Percentiles rank a stretch among this genome's conserved stretches.
Conservation (phyloP, 92 coral and sea anemone species). For the Porites evermanni region DNA sequence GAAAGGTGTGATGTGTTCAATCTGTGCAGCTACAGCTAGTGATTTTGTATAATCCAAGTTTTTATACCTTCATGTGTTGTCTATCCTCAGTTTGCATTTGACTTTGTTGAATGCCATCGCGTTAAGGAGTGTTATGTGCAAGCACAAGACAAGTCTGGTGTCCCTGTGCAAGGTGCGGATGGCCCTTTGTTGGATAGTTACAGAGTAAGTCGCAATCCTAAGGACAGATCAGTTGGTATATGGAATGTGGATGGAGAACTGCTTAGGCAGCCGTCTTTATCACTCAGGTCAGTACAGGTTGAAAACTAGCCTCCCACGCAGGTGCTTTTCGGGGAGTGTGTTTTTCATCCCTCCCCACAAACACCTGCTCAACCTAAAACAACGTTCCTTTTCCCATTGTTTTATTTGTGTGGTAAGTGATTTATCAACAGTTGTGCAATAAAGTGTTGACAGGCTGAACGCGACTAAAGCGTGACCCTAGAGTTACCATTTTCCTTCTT, state of each 20-base stretch:
- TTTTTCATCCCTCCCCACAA: too few relatives aligned
- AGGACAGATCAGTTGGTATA: constrained; percentile 70
- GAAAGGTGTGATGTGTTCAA: too few relatives aligned
- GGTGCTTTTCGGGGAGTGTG: too few relatives aligned
- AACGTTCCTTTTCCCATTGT: too few relatives aligned
- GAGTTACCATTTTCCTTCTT: too few relatives aligned
- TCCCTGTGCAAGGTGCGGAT: constrained; percentile 1
- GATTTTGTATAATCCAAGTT: neutral
- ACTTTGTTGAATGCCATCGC: constrained; percentile 81
- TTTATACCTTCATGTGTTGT: neutral
- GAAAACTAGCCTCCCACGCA: too few relatives aligned
- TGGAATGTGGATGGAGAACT: constrained; percentile 94
- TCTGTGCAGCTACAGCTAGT: neutral
- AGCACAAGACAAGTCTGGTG: constrained; percentile 45
- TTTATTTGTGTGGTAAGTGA: too few relatives aligned
- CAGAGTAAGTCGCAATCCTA: constrained; percentile 20
- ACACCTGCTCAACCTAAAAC: too few relatives aligned
- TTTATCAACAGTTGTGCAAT: too few relatives aligned
- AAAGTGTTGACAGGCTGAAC: too few relatives aligned
- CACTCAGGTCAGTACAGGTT: constrained; percentile 54
- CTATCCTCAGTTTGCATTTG: constrained; percentile 72
- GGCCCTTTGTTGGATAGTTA: constrained; percentile 44
- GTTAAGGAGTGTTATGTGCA: constrained; percentile 74
- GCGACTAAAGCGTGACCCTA: too few relatives aligned
- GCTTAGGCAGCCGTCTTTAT: constrained; percentile 67